A percentile compares a stretch with the other conserved stretches of the same genome.
Evolutionary conservation across 2,113 vertebrate genomes (phyloP).

Genomic region (Eulemur macaco): DNA sequence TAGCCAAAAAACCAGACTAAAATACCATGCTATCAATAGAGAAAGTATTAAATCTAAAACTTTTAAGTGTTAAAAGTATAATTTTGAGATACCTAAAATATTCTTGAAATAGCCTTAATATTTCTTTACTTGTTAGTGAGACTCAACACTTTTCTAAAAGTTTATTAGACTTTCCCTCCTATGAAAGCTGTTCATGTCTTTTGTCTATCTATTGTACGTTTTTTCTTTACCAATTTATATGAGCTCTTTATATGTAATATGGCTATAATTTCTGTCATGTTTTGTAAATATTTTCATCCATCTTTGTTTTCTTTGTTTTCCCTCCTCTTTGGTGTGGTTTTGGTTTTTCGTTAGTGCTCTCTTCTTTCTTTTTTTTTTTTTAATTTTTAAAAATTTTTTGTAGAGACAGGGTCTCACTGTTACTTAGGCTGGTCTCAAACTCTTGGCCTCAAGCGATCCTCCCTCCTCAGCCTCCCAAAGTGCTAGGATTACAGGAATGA

Average conservation of each 20-base stretch:
- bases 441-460: too few relatives aligned
- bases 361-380: not conserved
- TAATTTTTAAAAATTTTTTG: too few relatives aligned
- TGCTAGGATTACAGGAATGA: not conserved
- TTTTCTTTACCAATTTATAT: not conserved
- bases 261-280: too few relatives aligned
- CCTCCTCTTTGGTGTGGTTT: not conserved
- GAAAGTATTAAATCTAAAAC: conserved; percentile 38
- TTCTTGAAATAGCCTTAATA: not conserved
- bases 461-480: too few relatives aligned
- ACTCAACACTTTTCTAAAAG: not conserved
- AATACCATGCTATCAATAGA: conserved; percentile 11
- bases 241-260: too few relatives aligned
- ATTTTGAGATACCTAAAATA: conserved; percentile 1
- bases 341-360: not conserved
- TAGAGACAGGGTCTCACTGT: too few relatives aligned
- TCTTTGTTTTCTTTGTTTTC: not conserved
- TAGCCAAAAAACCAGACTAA: not conserved
- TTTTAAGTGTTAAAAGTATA: not conserved
- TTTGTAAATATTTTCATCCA: not conserved
- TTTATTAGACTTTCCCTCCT: not conserved
- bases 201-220: not conserved
- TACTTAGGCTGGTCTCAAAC: not conserved
- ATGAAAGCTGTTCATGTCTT: not conserved
- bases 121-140: conserved; percentile 3